phyloP scores from a whole-genome alignment of 1,140 invertebrate species.

The Anoplophora glabripennis region DNA sequence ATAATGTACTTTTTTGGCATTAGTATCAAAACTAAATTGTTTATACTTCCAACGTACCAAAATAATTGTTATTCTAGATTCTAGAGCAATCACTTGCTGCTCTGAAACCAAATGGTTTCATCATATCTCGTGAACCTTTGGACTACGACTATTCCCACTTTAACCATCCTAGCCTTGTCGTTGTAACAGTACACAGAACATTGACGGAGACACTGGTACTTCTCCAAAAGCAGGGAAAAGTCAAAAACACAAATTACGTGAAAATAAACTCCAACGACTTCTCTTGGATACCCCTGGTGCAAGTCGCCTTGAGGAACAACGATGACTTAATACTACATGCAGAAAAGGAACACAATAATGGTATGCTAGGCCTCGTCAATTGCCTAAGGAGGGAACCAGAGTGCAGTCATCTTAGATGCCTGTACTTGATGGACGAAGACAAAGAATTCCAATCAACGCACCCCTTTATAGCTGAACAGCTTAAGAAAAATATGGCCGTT shows the following conservation, averaged over 20 bases:
- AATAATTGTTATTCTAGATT: no score
- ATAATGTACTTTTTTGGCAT: no score
- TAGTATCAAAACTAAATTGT: no score
- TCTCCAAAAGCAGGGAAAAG: conserved; percentile 30
- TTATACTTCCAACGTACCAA: no score
- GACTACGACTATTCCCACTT: conserved; percentile 27
- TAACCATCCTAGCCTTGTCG: conserved; percentile 40
- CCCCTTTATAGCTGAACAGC: conserved; percentile 59
- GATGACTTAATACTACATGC: conserved; percentile 57
- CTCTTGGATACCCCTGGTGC: conserved; percentile 45
- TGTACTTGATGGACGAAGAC: conserved; percentile 66
- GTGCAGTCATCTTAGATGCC: conserved; percentile 59
- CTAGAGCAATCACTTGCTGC: conserved; percentile 46
- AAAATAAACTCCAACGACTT: conserved; percentile 38
- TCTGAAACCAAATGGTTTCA: conserved; percentile 51
- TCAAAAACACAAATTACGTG: background rate
- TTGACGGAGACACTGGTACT: conserved; percentile 50
- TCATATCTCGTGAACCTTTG: conserved; percentile 52
- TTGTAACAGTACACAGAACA: conserved; percentile 49
- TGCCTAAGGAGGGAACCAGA: conserved; percentile 69
- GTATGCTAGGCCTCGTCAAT: conserved; percentile 76
- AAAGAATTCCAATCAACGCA: conserved; percentile 62
- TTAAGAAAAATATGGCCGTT: conserved; percentile 60
- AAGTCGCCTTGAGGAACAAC: conserved; percentile 1
- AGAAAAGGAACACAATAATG: conserved; percentile 63